Conservation (phyloP, 2,888 invertebrate species). For the Lissocephala sabroskyi region DNA sequence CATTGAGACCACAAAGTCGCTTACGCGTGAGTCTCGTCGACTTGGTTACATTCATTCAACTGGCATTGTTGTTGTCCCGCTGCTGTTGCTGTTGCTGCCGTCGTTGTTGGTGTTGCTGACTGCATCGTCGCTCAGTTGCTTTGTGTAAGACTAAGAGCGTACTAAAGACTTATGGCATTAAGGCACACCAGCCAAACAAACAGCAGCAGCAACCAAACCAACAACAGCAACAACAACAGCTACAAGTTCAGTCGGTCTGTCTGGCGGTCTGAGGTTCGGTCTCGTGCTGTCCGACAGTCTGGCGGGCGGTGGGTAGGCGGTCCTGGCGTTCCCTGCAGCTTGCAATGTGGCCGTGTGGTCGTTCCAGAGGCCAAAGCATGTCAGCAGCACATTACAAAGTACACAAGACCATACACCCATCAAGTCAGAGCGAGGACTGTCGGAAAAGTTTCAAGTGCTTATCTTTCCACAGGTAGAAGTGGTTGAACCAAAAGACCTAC, state of each 20-base stretch:
- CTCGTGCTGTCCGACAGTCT: too few relatives aligned
- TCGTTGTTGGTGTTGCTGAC: neutral
- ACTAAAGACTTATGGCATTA: constrained; percentile 58
- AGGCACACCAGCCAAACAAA: constrained; percentile 26
- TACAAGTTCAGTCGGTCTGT: constrained; percentile 3
- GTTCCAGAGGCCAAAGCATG: constrained; percentile 37
- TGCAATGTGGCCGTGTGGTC: neutral
- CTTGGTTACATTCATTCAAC: neutral
- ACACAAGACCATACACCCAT: neutral
- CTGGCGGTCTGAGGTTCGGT: too few relatives aligned
- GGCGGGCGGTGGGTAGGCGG: too few relatives aligned
- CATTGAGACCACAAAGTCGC: neutral
- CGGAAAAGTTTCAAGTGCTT: too few relatives aligned
- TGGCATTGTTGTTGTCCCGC: too few relatives aligned
- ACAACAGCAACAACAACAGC: constrained; percentile 9
- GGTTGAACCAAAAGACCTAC: too few relatives aligned
- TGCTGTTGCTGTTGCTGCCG: neutral
- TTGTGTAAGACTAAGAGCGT: constrained; percentile 18
- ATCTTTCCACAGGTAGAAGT: too few relatives aligned
- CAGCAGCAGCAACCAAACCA: constrained; percentile 4
- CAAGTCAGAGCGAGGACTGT: neutral
- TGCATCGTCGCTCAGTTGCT: constrained; percentile 14
- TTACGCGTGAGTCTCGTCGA: neutral
- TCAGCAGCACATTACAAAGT: constrained; percentile 48
- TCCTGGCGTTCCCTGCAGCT: neutral